These are phyloP conservation scores for Eupithecia dodoneata DNA, from an alignment of 2,888 invertebrate species.

Conservation along the genomic window DNA sequence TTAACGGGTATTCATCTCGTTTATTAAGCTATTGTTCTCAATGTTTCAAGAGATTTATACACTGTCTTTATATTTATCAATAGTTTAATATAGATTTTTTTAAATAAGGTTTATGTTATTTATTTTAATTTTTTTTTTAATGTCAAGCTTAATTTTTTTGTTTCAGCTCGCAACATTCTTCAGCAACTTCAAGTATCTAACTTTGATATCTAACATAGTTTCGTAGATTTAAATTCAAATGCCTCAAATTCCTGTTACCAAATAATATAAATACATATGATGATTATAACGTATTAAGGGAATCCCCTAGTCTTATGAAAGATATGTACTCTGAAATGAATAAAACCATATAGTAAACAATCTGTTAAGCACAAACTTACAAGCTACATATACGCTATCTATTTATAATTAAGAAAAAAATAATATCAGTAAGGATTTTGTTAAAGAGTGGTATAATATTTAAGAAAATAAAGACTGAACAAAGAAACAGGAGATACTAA, in stretches of 20 bases:
- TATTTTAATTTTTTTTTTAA: no score
- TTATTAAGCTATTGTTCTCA: no score
- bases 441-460: not conserved
- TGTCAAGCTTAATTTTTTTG: slow-evolving; percentile 39
- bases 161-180: slow-evolving; percentile 91
- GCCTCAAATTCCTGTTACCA: slow-evolving; percentile 18
- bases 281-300: slow-evolving; percentile 7
- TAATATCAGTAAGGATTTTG: not conserved
- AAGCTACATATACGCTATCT: slow-evolving; percentile 26
- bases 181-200: slow-evolving; percentile 92
- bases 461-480: slow-evolving; percentile 48
- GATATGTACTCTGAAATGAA: not conserved
- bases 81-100: no score
- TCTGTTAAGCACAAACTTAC: not conserved
- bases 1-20: no score
- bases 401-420: slow-evolving; percentile 1
- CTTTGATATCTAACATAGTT: slow-evolving; percentile 84
- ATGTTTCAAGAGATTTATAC: no score
- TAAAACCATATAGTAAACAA: not conserved
- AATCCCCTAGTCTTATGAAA: slow-evolving; percentile 13
- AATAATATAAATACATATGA: slow-evolving; percentile 8
- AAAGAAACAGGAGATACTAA: not conserved
- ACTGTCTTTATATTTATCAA: no score
- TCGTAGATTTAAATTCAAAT: slow-evolving; percentile 7
- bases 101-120: no score